These are phyloP conservation scores for Temnothorax nylanderi DNA, from an alignment of 1,140 invertebrate species.

Conservation along the genomic window DNA sequence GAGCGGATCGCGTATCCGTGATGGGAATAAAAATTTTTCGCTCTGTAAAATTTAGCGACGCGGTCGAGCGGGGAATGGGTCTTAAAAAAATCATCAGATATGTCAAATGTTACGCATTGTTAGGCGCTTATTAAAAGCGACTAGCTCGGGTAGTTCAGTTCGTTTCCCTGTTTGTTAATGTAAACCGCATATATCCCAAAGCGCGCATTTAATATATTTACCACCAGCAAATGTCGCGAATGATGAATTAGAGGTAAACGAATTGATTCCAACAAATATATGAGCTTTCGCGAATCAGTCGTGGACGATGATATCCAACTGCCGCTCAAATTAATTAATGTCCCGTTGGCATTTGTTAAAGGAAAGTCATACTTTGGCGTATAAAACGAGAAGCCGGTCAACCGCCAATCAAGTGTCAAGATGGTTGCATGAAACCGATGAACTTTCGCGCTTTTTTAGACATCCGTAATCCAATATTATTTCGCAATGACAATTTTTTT, in stretches of 20 bases:
- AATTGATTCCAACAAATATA: slow-evolving; percentile 62
- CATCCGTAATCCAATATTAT: slow-evolving; percentile 44
- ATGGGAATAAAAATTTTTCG: slow-evolving; percentile 24
- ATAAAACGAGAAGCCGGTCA: slow-evolving; percentile 58
- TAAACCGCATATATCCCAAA: slow-evolving; percentile 53
- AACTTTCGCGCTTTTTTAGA: slow-evolving; percentile 52
- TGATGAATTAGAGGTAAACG: slow-evolving; percentile 65
- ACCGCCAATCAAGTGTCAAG: slow-evolving; percentile 54
- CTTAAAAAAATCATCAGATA: slow-evolving; percentile 42
- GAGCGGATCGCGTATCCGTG: neutral
- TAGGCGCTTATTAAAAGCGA: slow-evolving; percentile 37
- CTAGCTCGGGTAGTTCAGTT: slow-evolving; percentile 40
- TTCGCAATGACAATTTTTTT: slow-evolving; percentile 27
- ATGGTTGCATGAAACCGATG: slow-evolving; percentile 30
- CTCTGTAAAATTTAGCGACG: neutral
- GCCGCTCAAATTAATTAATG: slow-evolving; percentile 56
- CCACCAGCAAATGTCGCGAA: slow-evolving; percentile 61
- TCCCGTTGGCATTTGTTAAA: slow-evolving; percentile 44
- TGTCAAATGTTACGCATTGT: slow-evolving; percentile 30
- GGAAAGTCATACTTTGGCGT: slow-evolving; percentile 9
- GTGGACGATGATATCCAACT: slow-evolving; percentile 51
- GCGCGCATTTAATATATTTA: slow-evolving; percentile 60
- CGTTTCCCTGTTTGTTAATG: slow-evolving; percentile 53
- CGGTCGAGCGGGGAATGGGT: neutral
- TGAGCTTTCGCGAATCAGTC: slow-evolving; percentile 48